phyloP scores from a whole-genome alignment of 2,797 vertebrate species.

The Sebastes trivittatus region DNA sequence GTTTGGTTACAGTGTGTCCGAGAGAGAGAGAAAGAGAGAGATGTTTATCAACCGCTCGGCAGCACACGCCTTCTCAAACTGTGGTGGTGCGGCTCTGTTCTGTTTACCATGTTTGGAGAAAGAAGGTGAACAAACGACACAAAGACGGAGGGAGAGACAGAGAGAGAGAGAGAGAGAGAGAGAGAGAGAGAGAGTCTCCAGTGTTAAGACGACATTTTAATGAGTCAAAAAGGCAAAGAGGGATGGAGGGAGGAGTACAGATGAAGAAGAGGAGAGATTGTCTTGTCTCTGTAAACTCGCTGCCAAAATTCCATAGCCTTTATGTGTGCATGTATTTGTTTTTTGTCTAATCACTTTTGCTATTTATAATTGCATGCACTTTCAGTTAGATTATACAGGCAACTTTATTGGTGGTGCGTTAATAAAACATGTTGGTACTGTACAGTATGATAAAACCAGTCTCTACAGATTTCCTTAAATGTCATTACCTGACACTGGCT shows the following conservation, averaged over 20 bases:
- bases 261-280: background rate
- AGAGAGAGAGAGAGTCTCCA: background rate
- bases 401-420: background rate
- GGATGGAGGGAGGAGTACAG: background rate
- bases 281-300: constrained; percentile 5
- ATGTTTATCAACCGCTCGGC: constrained; percentile 65
- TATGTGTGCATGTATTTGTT: background rate
- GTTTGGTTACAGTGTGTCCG: constrained; percentile 54
- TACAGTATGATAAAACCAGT: background rate
- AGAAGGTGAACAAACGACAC: constrained; percentile 64
- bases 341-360: background rate
- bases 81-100: constrained; percentile 37
- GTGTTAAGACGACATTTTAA: constrained; percentile 62
- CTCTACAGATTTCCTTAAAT: too few species aligned
- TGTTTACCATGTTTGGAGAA: constrained; percentile 78
- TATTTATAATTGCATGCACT: background rate
- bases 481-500: too few species aligned
- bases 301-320: background rate
- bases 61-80: constrained; percentile 37
- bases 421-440: background rate
- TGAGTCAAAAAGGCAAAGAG: constrained; percentile 47
- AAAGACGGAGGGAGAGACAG: background rate
- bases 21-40: constrained; percentile 37
- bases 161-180: background rate
- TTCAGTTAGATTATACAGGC: background rate